Base-by-base conservation (phyloP, 2,797 vertebrate genomes). In the Pangasius krempfi region DNA sequence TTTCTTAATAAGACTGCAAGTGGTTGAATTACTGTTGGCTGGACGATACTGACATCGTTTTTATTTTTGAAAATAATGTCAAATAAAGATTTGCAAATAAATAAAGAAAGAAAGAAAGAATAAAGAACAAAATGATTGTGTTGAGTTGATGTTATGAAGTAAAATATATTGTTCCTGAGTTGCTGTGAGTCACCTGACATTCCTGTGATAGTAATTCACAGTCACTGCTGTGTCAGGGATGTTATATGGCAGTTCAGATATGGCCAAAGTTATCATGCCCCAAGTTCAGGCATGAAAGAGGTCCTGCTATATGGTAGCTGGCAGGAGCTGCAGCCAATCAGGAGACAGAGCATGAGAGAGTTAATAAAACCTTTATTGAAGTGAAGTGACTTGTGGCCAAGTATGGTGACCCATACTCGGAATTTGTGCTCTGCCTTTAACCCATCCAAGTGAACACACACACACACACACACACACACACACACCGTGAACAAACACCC, bases 1-100 rank as follows among this genome's bases (percentile, higher is more conserved):
- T 78, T 86, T 64, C 54, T 89, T 56, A 76, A 62, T 50, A 54
- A 14, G 37, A 88, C 27, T 60, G 25, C 72, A 14, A 66, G 81
- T 40, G 86, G 70, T 88, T 94, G 47, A 94, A 94, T 94, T 90
- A 93, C 92, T 27, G 54, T 30, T 60, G 56, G 79, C 56, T 40
- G 20, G 20, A 58, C 5, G 5, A 58, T 37, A 22, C 30, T 27
- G n/a, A 44, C 8, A 50, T 27, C 64, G 62, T 6, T 22, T 72
- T 70, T 54, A 54, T 54, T 70, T 85, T 52, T 37, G 0, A n/a
- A 62, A 27, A 64, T 18, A 33, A 62, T 44, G 33, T 62, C n/a
- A 30, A 52, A 33, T 6, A 33, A 16, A 54, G 44, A 44, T 44
- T 44, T 44, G 44, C 6, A 52, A 58, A 10, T n/a, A 50, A 40